A percentile compares a stretch with the other conserved stretches of the same genome.
phyloP scores from a whole-genome alignment of 92 coral and sea anemone species.

The Porites evermanni region DNA sequence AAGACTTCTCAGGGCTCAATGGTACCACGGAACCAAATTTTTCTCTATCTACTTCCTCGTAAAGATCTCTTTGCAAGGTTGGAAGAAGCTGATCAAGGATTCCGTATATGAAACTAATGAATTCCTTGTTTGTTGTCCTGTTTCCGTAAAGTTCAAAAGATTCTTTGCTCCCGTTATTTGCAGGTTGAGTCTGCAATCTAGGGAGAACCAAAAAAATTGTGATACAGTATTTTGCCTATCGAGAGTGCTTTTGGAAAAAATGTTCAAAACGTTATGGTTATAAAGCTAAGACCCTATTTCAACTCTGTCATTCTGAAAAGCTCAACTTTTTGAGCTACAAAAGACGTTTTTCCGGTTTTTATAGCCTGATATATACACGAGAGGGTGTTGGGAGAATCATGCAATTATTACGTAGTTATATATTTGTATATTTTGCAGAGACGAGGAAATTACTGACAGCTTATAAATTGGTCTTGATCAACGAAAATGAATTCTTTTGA shows the following conservation, averaged over 20 bases:
- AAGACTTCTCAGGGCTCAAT: constrained; percentile 36
- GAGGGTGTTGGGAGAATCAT: no score
- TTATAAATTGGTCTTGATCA: no score
- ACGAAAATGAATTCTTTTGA: no score
- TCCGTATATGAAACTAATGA: constrained; percentile 36
- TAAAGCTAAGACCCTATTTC: no score
- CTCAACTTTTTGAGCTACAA: no score
- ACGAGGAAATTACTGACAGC: no score
- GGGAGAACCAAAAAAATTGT: background rate
- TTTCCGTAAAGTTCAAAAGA: constrained; percentile 34
- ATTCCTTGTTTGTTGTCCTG: constrained; percentile 20
- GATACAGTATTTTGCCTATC: background rate
- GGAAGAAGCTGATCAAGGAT: constrained; percentile 52
- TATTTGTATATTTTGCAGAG: no score
- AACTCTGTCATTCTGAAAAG: no score
- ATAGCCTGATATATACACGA: no score
- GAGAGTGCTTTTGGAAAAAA: background rate
- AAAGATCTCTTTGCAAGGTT: constrained; percentile 46
- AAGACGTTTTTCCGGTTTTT: no score
- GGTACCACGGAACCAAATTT: background rate
- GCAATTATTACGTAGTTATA: no score
- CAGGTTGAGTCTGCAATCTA: background rate
- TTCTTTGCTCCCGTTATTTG: constrained; percentile 7
- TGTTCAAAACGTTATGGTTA: background rate
- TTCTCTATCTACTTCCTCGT: constrained; percentile 55